phyloP scores from a whole-genome alignment of 2,113 vertebrate species.

The Gnathonemus longibarbis region DNA sequence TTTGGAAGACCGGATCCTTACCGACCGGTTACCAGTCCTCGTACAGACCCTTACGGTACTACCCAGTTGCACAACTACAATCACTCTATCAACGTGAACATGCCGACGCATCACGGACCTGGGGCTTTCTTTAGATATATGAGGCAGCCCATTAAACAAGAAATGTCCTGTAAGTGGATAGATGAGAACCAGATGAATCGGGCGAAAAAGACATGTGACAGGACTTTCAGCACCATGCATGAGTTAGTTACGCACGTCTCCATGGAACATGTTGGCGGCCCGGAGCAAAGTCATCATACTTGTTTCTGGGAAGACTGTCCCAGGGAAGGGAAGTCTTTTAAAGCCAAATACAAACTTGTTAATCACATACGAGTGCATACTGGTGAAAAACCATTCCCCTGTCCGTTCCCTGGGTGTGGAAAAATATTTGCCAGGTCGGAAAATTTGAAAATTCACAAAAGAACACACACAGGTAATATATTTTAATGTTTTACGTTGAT shows the following conservation, averaged over 20 bases:
- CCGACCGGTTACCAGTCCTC: slow-evolving; percentile 82
- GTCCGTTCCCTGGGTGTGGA: slow-evolving; percentile 96
- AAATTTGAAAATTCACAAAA: slow-evolving; percentile 98
- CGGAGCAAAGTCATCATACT: slow-evolving; percentile 95
- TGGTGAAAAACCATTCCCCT: slow-evolving; percentile 96
- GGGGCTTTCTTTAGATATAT: slow-evolving; percentile 98
- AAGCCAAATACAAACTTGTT: slow-evolving; percentile 99
- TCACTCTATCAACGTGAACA: slow-evolving; percentile 90
- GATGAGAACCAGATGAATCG: slow-evolving; percentile 85
- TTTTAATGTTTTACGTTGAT: background rate
- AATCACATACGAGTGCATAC: slow-evolving; percentile 98
- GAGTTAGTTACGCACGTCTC: slow-evolving; percentile 97
- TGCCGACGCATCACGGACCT: slow-evolving; percentile 83
- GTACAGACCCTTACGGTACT: slow-evolving; percentile 79
- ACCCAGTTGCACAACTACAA: slow-evolving; percentile 91
- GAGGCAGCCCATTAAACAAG: slow-evolving; percentile 96
- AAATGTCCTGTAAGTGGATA: slow-evolving; percentile 96
- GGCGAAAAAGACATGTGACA: slow-evolving; percentile 89
- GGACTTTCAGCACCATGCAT: slow-evolving; percentile 99
- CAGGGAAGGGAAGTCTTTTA: slow-evolving; percentile 95
- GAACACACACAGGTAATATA: slow-evolving; percentile 90
- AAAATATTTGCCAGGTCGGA: slow-evolving; percentile 98
- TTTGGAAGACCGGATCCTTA: slow-evolving; percentile 90
- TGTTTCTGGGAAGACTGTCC: slow-evolving; percentile 97
- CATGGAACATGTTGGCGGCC: slow-evolving; percentile 97